phyloP scores from a whole-genome alignment of 2,113 vertebrate genomes.

The Hydropotes inermis region DNA sequence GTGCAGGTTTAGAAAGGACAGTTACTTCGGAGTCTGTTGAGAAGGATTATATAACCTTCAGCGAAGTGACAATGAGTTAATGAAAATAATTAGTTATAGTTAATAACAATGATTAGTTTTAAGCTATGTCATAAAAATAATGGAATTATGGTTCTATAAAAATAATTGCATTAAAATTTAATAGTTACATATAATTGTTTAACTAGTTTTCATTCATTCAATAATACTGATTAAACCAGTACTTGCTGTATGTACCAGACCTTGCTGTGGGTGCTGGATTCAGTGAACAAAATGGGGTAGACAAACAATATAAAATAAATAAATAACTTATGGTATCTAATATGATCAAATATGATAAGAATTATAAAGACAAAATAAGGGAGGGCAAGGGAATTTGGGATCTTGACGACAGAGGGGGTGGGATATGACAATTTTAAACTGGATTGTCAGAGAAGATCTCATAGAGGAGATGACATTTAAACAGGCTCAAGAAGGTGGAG shows the following conservation, averaged over 20 bases:
- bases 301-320: not conserved
- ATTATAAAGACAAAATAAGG: not conserved
- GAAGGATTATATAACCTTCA: not conserved
- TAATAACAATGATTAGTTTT: not conserved
- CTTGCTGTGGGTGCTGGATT: not conserved
- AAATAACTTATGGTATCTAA: not conserved
- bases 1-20: not conserved
- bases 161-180: not conserved
- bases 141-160: not conserved
- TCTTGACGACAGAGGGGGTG: not conserved
- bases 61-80: not conserved
- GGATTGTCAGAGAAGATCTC: not conserved
- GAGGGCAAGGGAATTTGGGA: not conserved
- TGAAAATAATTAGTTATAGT: not conserved
- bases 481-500: not conserved
- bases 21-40: not conserved
- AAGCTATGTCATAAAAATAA: not conserved
- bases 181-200: not conserved
- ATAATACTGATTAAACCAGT: constrained; percentile 13
- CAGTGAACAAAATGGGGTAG: not conserved
- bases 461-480: not conserved
- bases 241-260: not conserved
- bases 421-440: not conserved
- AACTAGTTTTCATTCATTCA: not conserved
- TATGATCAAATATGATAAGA: not conserved